Evolutionary conservation across 2,888 invertebrate genomes (phyloP), one percentile per base, ranked within the genome.

Genomic region (Alsophila aescularia): DNA sequence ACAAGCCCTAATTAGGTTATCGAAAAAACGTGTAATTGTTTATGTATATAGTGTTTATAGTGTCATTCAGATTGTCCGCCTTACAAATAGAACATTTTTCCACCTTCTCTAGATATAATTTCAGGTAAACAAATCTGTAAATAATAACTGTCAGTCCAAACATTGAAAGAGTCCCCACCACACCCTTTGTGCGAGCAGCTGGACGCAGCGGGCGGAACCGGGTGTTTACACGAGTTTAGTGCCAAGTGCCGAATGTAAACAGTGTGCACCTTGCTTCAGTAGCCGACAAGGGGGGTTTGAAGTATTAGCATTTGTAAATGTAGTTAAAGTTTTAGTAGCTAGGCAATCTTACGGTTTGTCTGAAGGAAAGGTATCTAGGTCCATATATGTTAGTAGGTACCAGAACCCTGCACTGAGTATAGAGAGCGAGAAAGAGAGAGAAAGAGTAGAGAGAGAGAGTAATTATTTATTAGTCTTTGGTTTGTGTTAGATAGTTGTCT

Each of bases 121-220:
- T 10, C 15, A 39, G 32, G 34, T 24, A 34, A 18, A 36, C 27
- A 32, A 24, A 21, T 31, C 29, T 10, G 14, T 40, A 45, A 44
- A 55, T n/a, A 50, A 44, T 36, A 44, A 37, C n/a, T 32, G 29
- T 18, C 31, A 53, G 31, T 36, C 13, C 9, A 32, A 45, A 27
- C 52, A 35, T 5, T 27, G 4, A 7, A 24, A 1, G 13, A 39
- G 18, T 21, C 5, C 37, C 27, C 37, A 50, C 50, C 50, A 50
- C 37, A 37, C 65, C 60, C 65, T 70, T 62, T 65, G 68, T 51
- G 66, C 53, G 58, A 71, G 60, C 88, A 88, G 87, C 87, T 87
- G 87, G 79, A 68, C 67, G 75, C 87, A 83, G 76, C 83, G 74
- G 79, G 77, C 86, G 88, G 87, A 87, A 85, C 88, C 77, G 80